phyloP scores from a whole-genome alignment of 2,797 vertebrate species.

The Morelia viridis region DNA sequence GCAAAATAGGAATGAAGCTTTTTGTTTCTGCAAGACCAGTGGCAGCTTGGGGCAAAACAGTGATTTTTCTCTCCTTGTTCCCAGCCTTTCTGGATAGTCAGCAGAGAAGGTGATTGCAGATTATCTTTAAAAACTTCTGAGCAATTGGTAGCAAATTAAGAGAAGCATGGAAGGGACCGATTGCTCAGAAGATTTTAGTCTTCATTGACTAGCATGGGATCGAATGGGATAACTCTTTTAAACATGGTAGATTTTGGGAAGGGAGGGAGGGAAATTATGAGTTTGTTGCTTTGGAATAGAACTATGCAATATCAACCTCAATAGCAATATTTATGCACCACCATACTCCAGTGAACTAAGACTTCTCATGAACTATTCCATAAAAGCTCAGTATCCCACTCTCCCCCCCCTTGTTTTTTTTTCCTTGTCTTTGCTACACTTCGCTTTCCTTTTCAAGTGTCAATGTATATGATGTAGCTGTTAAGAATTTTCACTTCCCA shows the following conservation, averaged over 20 bases:
- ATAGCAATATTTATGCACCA: neutral
- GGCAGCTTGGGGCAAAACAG: neutral
- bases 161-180: neutral
- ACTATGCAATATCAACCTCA: neutral
- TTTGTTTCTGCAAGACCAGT: neutral
- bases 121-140: neutral
- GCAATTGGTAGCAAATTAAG: neutral
- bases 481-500: neutral
- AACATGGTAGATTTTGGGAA: too few species aligned
- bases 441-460: neutral
- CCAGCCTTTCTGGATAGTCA: neutral
- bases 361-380: neutral
- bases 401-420: neutral
- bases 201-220: neutral
- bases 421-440: neutral
- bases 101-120: neutral
- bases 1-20: neutral
- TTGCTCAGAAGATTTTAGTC: neutral
- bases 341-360: neutral
- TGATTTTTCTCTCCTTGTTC: neutral
- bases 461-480: neutral
- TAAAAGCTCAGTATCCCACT: neutral
- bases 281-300: neutral
- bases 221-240: too few species aligned
- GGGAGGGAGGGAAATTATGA: neutral